Evolutionary conservation across 2,113 vertebrate genomes (phyloP).

Genomic region (Lates calcarifer): DNA sequence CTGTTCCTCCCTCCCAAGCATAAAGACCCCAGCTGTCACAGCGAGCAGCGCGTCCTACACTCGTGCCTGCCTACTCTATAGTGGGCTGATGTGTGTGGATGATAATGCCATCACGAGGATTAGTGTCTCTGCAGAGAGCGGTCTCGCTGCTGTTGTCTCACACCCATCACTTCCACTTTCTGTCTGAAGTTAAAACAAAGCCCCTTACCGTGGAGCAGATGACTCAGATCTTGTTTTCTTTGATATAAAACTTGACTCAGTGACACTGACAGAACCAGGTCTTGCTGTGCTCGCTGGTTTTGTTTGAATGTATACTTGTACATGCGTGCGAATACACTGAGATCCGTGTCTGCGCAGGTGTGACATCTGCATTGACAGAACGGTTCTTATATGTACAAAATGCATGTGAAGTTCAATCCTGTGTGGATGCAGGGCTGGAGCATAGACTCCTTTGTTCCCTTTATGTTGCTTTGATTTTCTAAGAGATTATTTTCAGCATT

Average conservation of each 20-base stretch:
- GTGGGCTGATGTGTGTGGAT: conserved; percentile 70
- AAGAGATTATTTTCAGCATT: conserved; percentile 62
- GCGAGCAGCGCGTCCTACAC: conserved; percentile 50
- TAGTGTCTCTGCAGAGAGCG: conserved; percentile 70
- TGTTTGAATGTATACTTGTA: conserved; percentile 18
- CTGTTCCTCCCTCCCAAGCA: conserved; percentile 72
- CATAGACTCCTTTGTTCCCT: conserved; percentile 28
- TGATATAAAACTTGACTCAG: conserved; percentile 69
- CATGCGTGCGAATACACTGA: background rate
- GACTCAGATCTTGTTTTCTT: conserved; percentile 70
- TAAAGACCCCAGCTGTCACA: conserved; percentile 77
- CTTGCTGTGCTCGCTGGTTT: conserved; percentile 31
- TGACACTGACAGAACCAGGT: conserved; percentile 73
- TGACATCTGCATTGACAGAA: background rate
- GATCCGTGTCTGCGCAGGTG: background rate
- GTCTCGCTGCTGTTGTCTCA: conserved; percentile 59
- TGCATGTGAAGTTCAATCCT: background rate
- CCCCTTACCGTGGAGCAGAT: conserved; percentile 53
- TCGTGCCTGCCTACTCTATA: conserved; percentile 61
- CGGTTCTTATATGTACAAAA: conserved; percentile 3
- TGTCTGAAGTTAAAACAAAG: conserved; percentile 74
- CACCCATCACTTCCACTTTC: conserved; percentile 66
- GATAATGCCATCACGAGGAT: conserved; percentile 77
- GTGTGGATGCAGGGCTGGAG: conserved; percentile 13
- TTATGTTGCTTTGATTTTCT: conserved; percentile 59